Evolutionary conservation across 2,888 invertebrate genomes (phyloP).

Genomic region (Lottia scabra): DNA sequence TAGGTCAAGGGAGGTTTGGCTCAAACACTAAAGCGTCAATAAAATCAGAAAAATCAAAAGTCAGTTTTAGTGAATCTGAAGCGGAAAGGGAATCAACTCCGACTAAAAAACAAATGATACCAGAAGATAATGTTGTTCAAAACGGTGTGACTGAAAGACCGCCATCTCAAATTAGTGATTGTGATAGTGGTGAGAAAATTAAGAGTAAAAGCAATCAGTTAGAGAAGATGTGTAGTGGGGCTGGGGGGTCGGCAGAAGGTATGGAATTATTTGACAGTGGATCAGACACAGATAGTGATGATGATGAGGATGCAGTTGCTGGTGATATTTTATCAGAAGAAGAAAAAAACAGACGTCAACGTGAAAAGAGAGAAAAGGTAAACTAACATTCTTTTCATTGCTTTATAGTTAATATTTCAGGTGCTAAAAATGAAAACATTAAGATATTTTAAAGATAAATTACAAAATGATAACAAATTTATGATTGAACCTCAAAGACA

Average conservation of each 20-base stretch:
- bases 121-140: not conserved
- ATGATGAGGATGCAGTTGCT: conserved; percentile 70
- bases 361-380: conserved; percentile 62
- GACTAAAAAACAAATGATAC: not conserved
- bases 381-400: no score
- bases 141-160: not conserved
- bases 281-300: conserved; percentile 34
- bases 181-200: not conserved
- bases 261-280: conserved; percentile 15
- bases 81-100: not conserved
- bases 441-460: no score
- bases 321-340: conserved; percentile 46
- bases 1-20: not conserved
- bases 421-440: no score
- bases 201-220: not conserved
- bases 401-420: no score
- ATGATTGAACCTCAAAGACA: no score
- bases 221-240: conserved; percentile 27
- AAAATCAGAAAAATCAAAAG: conserved; percentile 1
- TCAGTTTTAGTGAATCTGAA: not conserved
- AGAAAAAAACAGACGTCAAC: conserved; percentile 52
- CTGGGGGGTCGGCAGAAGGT: conserved; percentile 24
- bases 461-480: no score
- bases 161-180: not conserved
- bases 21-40: not conserved